Evolutionary conservation across 2,113 vertebrate genomes (phyloP).

Genomic region (Geococcyx californianus): DNA sequence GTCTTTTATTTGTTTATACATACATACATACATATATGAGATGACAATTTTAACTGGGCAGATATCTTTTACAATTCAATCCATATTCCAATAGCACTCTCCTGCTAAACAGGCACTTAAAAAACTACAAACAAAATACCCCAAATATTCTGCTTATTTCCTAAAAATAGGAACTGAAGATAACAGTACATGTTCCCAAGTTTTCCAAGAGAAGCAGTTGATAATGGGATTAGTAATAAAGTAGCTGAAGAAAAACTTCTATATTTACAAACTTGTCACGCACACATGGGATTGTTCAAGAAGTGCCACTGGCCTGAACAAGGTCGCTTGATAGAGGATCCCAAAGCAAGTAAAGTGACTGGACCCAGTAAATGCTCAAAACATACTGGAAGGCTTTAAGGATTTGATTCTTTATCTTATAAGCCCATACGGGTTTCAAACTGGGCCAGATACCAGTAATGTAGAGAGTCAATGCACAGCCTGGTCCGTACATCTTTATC

Average conservation of each 20-base stretch:
- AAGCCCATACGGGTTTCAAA: neutral
- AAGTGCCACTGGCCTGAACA: neutral
- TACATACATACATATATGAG: neutral
- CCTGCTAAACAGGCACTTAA: neutral
- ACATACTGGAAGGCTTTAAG: neutral
- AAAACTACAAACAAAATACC: neutral
- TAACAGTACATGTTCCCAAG: neutral
- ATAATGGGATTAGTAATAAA: neutral
- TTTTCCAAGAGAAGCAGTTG: neutral
- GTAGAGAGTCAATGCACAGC: neutral
- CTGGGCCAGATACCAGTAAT: neutral
- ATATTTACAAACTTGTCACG: neutral
- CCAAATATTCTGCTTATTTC: neutral
- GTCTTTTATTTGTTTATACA: neutral
- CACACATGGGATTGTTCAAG: neutral
- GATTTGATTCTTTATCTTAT: neutral
- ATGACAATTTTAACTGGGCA: neutral
- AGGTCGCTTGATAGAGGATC: neutral
- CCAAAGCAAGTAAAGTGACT: neutral
- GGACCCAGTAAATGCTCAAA: neutral
- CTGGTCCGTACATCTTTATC: neutral
- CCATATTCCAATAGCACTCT: neutral
- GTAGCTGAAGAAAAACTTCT: neutral
- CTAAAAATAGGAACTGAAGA: neutral
- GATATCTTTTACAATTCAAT: neutral